Evolutionary conservation across 2,888 invertebrate species (phyloP), one percentile per base, ranked within the genome.

Genomic region (Drosophila emarginata): DNA sequence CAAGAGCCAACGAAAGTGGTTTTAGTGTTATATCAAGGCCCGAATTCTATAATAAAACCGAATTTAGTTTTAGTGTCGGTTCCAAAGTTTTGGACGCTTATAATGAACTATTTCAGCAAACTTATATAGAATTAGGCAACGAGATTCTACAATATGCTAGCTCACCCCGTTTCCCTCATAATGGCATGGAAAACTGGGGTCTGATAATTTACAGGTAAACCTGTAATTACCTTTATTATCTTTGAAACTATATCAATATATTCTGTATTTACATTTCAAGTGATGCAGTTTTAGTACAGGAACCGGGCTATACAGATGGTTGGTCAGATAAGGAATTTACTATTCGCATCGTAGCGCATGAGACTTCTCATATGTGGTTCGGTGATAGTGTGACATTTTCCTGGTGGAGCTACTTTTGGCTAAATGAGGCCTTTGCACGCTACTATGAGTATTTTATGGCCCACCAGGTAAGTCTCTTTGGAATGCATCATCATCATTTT

Each of bases 141-240:
- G 92, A 94, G 0, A 95, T 96, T 81, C 92, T 97, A 80, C 96
- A 97, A 88, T 94, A 96, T 77, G 94, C 96, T 2, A 96, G 96
- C 0, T 93, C 97, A 54, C 95, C 96, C 0, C 95, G 96, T 80
- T 97, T 97, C 91, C 93, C 94, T 0, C 95, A 95, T 61, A 95
- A 94, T 18, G 95, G 97, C 65, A 97, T 97, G 97, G 97, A 97
- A 89, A 97, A 97, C 88, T 97, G 97, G 97, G 97, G 97, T 1
- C 92, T 97, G 3, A 93, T 97, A 11, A 96, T 96, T 3, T 97
- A 96, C 91, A 94, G 94, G 95, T 95, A 90, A 95, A 89, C 2
- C 93, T 93, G 0, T 12, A 0, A 14, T 2, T 0, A 28, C 11
- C 12, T 15, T 45, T 6, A 26, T 26, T 5, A 26, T 6, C 4